phyloP scores from a whole-genome alignment of 2,888 invertebrate species.

The Pardosa pseudoannulata region DNA sequence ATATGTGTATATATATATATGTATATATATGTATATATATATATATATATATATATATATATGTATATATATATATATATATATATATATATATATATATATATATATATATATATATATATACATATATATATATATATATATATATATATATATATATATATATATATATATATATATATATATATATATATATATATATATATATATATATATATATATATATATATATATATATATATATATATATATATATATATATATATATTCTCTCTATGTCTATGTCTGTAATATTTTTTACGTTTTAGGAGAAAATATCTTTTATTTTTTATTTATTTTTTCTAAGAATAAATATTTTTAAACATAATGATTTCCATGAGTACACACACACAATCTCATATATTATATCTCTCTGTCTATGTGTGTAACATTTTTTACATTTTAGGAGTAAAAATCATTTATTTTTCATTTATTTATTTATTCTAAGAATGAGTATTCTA shows the following conservation, averaged over 20 bases:
- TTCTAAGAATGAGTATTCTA: too few species aligned
- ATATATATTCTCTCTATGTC: background rate
- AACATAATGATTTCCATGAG: too few species aligned
- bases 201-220: background rate
- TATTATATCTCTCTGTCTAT: too few species aligned
- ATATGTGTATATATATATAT: constrained; percentile 5
- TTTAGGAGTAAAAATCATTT: too few species aligned
- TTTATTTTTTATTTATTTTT: too few species aligned
- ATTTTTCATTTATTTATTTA: too few species aligned
- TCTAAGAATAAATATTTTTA: too few species aligned
- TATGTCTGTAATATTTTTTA: too few species aligned
- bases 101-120: constrained; percentile 6
- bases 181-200: constrained; percentile 2
- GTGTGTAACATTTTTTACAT: too few species aligned
- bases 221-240: background rate
- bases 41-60: constrained; percentile 6
- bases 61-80: constrained; percentile 6
- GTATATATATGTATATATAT: background rate
- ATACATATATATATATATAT: constrained; percentile 2
- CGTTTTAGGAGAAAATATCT: too few species aligned
- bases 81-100: constrained; percentile 2
- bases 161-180: constrained; percentile 6
- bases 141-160: background rate
- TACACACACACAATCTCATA: too few species aligned
- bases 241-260: constrained; percentile 2